phyloP scores from a whole-genome alignment of 2,797 vertebrate species.

The Alcedo atthis region DNA sequence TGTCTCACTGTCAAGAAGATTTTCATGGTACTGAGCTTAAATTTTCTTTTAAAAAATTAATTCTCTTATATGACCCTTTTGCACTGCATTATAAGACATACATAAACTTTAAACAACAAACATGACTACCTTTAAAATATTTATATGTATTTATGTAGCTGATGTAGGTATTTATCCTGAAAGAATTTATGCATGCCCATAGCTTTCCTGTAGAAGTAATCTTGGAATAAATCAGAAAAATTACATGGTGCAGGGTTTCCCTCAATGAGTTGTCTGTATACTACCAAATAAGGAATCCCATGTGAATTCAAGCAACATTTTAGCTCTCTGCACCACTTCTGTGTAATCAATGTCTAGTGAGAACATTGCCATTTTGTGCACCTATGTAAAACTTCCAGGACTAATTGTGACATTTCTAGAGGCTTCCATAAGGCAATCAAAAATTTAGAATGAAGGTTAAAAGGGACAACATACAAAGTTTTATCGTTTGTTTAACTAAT shows the following conservation, averaged over 20 bases:
- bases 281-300: neutral
- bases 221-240: neutral
- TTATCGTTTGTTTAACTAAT: neutral
- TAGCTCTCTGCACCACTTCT: neutral
- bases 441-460: neutral
- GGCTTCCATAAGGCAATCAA: neutral
- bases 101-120: neutral
- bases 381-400: neutral
- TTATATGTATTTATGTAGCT: neutral
- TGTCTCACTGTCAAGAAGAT: neutral
- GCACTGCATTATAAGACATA: neutral
- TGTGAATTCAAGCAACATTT: neutral
- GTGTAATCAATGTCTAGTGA: neutral
- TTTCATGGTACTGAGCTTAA: neutral
- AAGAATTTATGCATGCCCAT: neutral
- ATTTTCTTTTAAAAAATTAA: neutral
- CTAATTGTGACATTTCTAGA: neutral
- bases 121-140: neutral
- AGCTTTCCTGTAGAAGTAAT: neutral
- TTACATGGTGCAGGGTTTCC: neutral
- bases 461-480: neutral
- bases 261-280: accelerated
- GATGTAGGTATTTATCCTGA: neutral
- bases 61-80: neutral
- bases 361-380: neutral